These are phyloP conservation scores for Aphelenchoides bicaudatus DNA, from an alignment of 2,888 invertebrate genomes.

Conservation along the genomic window DNA sequence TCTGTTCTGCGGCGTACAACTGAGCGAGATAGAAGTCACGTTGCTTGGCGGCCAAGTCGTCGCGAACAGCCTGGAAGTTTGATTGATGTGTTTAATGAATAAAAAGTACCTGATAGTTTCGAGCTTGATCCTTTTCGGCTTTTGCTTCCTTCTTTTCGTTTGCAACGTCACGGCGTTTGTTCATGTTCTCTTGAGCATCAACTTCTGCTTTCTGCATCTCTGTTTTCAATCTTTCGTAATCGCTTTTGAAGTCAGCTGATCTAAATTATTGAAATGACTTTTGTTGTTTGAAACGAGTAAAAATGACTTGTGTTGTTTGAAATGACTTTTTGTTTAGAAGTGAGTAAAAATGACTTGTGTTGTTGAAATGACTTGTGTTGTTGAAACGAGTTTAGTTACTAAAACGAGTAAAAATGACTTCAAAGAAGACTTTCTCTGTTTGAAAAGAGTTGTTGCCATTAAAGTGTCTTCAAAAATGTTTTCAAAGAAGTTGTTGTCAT, in stretches of 20 bases:
- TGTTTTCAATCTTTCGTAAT: constrained; percentile 82
- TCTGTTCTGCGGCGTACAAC: constrained; percentile 87
- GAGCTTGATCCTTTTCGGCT: constrained; percentile 95
- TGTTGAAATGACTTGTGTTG: too few species aligned
- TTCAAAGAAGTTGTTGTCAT: too few species aligned
- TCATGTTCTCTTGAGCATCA: constrained; percentile 94
- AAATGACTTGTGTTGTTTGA: too few species aligned
- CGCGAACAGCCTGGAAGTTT: not conserved
- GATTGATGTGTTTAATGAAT: constrained; percentile 75
- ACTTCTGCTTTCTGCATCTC: constrained; percentile 96
- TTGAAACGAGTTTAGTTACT: too few species aligned
- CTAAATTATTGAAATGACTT: constrained; percentile 67
- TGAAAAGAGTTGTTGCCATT: too few species aligned
- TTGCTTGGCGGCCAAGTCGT: constrained; percentile 77
- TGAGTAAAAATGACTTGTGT: too few species aligned
- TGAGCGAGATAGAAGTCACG: constrained; percentile 87
- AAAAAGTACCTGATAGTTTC: constrained; percentile 86
- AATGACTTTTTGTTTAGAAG: too few species aligned
- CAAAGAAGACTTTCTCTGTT: too few species aligned
- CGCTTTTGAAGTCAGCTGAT: constrained; percentile 88
- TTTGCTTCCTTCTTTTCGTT: constrained; percentile 95
- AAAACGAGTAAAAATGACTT: too few species aligned
- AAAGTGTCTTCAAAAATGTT: not conserved
- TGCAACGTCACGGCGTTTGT: constrained; percentile 96
- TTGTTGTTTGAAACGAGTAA: too few species aligned